Conservation (phyloP, 2,797 vertebrate species). For the Periophthalmus magnuspinnatus region DNA sequence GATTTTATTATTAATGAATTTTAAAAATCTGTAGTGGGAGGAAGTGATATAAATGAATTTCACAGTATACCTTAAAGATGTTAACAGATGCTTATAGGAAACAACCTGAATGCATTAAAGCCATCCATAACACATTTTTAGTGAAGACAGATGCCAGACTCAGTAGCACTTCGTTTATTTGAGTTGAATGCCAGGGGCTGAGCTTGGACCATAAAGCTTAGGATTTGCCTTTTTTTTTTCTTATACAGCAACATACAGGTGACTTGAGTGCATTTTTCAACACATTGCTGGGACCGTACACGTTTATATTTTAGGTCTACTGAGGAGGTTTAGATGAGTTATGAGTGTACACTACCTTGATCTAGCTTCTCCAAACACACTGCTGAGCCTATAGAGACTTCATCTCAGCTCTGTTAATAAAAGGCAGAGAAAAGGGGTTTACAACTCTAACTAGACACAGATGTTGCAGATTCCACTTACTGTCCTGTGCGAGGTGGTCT, state of each 20-base stretch:
- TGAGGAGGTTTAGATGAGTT: constrained; percentile 33
- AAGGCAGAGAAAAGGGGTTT: constrained; percentile 32
- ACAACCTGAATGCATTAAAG: background rate
- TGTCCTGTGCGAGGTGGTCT: constrained; percentile 39
- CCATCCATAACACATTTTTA: constrained; percentile 5
- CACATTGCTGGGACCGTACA: constrained; percentile 13
- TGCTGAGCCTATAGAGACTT: constrained; percentile 31
- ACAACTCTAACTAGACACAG: constrained; percentile 64
- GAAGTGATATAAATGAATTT: too few species aligned
- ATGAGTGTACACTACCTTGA: constrained; percentile 26
- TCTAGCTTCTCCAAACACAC: constrained; percentile 32
- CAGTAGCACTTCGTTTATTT: constrained; percentile 5
- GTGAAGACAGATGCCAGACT: constrained; percentile 7
- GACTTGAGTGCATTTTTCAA: background rate
- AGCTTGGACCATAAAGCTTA: background rate
- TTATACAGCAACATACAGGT: background rate
- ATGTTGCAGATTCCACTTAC: constrained; percentile 59
- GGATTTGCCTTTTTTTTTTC: background rate
- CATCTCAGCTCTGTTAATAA: constrained; percentile 60
- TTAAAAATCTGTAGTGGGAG: too few species aligned
- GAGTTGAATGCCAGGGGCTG: background rate
- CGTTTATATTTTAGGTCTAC: constrained; percentile 18
- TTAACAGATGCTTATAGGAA: too few species aligned
- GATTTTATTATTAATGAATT: too few species aligned
- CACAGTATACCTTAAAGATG: background rate